phyloP scores from a whole-genome alignment of 2,113 vertebrate species.

The Scophthalmus maximus region DNA sequence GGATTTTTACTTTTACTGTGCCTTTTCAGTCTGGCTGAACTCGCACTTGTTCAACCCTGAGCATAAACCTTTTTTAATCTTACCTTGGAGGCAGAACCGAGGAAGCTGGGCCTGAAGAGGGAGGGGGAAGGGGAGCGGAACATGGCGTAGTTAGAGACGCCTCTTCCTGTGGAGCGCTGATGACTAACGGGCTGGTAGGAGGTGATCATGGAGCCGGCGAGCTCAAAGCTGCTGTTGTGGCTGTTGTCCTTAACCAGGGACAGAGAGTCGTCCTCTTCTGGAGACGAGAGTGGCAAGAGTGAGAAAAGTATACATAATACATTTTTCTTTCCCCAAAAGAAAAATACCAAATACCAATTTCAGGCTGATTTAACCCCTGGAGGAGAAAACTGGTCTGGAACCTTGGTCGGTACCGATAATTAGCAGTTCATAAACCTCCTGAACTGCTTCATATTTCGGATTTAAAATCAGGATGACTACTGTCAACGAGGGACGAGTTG shows the following conservation, averaged over 20 bases:
- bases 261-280: slow-evolving; percentile 93
- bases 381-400: no score
- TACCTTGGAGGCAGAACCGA: slow-evolving; percentile 95
- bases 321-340: no score
- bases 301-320: no score
- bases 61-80: slow-evolving; percentile 19
- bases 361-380: no score
- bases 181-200: slow-evolving; percentile 92
- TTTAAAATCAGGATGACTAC: no score
- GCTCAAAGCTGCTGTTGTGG: slow-evolving; percentile 97
- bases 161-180: slow-evolving; percentile 81
- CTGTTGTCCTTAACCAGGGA: slow-evolving; percentile 91
- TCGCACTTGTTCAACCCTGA: background rate
- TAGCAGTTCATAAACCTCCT: no score
- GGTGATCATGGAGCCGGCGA: slow-evolving; percentile 93
- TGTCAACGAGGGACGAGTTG: no score
- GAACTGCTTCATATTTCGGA: no score
- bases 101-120: slow-evolving; percentile 90
- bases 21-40: background rate
- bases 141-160: slow-evolving; percentile 67
- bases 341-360: no score
- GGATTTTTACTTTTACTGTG: no score
- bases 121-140: slow-evolving; percentile 95
- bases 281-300: background rate
- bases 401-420: no score